Evolutionary conservation across 1,140 invertebrate species (phyloP).

Genomic region (Aleiodes sp.): DNA sequence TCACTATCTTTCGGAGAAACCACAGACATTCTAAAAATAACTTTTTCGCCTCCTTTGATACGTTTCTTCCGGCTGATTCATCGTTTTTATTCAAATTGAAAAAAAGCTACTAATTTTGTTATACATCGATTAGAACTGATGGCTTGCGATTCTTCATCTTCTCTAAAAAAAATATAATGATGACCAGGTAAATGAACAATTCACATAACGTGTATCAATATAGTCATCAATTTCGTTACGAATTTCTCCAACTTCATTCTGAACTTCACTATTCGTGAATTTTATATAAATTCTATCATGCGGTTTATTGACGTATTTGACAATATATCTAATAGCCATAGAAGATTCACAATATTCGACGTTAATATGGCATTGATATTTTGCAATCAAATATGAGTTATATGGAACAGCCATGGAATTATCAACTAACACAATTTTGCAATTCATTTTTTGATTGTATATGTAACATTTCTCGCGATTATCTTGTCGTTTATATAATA

Average conservation of each 20-base stretch:
- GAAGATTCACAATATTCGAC: background rate
- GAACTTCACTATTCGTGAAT: background rate
- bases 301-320: background rate
- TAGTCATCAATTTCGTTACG: background rate
- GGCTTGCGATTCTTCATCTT: background rate
- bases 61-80: too few species aligned
- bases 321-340: background rate
- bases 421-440: background rate
- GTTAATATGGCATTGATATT: background rate
- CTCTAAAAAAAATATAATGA: background rate
- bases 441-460: background rate
- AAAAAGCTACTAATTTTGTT: background rate
- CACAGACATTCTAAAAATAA: too few species aligned
- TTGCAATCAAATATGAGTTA: conserved; percentile 25
- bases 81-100: background rate
- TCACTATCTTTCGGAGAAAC: too few species aligned
- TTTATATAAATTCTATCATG: background rate
- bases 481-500: background rate
- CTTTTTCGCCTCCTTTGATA: too few species aligned
- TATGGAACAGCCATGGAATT: conserved; percentile 23
- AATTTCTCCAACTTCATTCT: too few species aligned
- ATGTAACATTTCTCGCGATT: background rate
- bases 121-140: background rate
- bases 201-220: background rate
- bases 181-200: background rate